Evolutionary conservation across 2,113 vertebrate species (phyloP).

Genomic region (Okapia johnstoni): DNA sequence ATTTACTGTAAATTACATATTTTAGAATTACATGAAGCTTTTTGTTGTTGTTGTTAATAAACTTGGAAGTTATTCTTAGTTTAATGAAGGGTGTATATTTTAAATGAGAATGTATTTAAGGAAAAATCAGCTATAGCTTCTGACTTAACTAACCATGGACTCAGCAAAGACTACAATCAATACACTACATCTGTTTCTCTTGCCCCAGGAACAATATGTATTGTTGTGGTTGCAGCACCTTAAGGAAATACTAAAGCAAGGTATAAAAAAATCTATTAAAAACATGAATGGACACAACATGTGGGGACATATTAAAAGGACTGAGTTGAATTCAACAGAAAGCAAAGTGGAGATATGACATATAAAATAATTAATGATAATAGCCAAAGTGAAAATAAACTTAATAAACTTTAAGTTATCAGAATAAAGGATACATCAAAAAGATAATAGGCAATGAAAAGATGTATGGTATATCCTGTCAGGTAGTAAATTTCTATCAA

Average conservation of each 20-base stretch:
- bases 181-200: neutral
- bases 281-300: neutral
- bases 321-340: neutral
- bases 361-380: neutral
- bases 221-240: neutral
- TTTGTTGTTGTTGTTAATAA: neutral
- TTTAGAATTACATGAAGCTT: neutral
- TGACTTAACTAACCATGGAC: neutral
- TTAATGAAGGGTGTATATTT: neutral
- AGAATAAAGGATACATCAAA: neutral
- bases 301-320: neutral
- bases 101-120: neutral
- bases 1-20: neutral
- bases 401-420: neutral
- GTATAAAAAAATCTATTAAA: conserved; percentile 13
- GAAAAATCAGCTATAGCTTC: neutral
- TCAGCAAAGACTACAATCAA: neutral
- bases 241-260: conserved; percentile 12
- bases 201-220: neutral
- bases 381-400: neutral
- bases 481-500: neutral
- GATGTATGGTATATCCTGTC: neutral
- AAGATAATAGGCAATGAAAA: neutral
- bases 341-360: neutral
- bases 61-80: neutral